Evolutionary conservation across 1,140 invertebrate genomes (phyloP).

Genomic region (Diachasma alloeum): DNA sequence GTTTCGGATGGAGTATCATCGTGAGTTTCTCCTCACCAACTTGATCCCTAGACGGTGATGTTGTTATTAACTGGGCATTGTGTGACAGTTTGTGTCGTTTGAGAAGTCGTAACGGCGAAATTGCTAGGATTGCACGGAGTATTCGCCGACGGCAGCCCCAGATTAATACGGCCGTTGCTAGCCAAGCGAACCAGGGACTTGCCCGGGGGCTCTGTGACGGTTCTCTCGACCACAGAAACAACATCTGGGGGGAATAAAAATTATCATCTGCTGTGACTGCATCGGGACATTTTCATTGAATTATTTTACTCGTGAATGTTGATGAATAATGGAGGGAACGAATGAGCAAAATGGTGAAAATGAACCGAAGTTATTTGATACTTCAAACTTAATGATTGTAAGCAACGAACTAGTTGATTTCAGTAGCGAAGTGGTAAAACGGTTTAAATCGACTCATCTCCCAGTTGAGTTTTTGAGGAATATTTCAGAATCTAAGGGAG

Average conservation of each 20-base stretch:
- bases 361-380: no score
- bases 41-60: conserved; percentile 16
- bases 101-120: conserved; percentile 44
- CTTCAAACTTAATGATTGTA: no score
- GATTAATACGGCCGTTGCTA: conserved; percentile 49
- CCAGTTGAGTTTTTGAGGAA: no score
- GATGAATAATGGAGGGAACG: no score
- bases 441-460: no score
- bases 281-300: no score
- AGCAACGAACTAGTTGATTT: no score
- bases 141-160: conserved; percentile 52
- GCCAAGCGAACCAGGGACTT: conserved; percentile 57
- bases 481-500: no score
- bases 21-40: conserved; percentile 29
- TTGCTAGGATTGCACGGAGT: conserved; percentile 40
- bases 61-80: not conserved
- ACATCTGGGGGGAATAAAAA: conserved; percentile 44
- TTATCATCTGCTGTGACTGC: not conserved
- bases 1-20: conserved; percentile 32
- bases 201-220: conserved; percentile 38
- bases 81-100: conserved; percentile 17
- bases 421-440: no score
- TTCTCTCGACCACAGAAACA: conserved; percentile 54
- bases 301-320: no score
- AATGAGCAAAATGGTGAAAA: no score